Percentiles rank a stretch among this genome's conserved stretches.
These are phyloP conservation scores for Leptopilina boulardi DNA, from an alignment of 1,140 invertebrate species.

Conservation along the genomic window DNA sequence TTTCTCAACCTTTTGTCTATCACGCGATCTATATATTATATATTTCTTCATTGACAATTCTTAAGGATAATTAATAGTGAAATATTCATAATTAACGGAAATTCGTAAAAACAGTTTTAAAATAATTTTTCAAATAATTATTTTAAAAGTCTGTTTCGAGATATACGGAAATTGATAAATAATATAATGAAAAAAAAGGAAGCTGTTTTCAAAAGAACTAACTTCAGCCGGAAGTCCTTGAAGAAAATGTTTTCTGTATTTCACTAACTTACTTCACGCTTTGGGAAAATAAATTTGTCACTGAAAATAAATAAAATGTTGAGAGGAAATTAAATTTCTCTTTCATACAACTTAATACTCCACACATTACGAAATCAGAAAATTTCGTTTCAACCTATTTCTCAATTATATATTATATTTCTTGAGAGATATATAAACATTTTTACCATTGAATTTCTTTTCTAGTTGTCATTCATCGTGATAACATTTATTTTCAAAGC, in stretches of 20 bases:
- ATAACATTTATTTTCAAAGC: too few relatives aligned
- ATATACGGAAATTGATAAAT: neutral
- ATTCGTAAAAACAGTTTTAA: too few relatives aligned
- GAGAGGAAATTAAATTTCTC: neutral
- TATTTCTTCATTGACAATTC: too few relatives aligned
- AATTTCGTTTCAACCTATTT: neutral
- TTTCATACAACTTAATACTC: neutral
- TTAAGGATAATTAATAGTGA: too few relatives aligned
- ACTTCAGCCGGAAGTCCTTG: neutral
- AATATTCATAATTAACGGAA: too few relatives aligned
- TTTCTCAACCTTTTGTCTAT: neutral
- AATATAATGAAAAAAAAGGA: neutral
- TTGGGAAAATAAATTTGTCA: conserved; percentile 7
- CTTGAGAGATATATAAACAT: too few relatives aligned
- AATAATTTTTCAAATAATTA: too few relatives aligned
- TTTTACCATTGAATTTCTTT: too few relatives aligned
- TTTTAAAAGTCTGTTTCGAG: neutral
- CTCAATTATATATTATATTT: too few relatives aligned
- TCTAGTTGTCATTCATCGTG: too few relatives aligned
- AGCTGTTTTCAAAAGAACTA: neutral
- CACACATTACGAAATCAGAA: too few relatives aligned
- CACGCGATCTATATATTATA: too few relatives aligned
- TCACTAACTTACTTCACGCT: neutral
- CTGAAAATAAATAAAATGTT: neutral
- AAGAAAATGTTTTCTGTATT: neutral